Percentiles rank a stretch among this genome's conserved stretches.
Conservation (phyloP, 2,113 vertebrate genomes). For the Dolichallabes microphthalmus region DNA sequence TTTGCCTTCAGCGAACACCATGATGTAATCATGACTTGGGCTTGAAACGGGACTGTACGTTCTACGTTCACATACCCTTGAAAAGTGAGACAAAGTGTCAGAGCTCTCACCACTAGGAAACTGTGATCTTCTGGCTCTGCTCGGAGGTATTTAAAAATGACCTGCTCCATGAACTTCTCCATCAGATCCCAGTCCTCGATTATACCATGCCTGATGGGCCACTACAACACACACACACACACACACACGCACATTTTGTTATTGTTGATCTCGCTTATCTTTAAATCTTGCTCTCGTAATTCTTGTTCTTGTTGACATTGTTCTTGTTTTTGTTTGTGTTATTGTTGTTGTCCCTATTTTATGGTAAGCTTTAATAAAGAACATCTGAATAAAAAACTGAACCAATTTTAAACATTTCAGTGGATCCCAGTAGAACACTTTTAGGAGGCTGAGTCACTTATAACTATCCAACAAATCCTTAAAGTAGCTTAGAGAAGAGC, state of each 20-base stretch:
- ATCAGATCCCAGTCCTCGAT: constrained; percentile 87
- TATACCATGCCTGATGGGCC: constrained; percentile 61
- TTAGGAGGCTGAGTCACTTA: neutral
- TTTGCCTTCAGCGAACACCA: no score
- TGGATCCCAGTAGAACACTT: no score
- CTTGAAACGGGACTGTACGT: neutral
- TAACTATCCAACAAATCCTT: neutral
- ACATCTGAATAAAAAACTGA: no score
- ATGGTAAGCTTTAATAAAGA: no score
- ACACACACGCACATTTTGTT: constrained; percentile 1
- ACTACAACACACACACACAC: constrained; percentile 52
- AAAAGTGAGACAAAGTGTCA: neutral
- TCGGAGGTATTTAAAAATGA: constrained; percentile 86
- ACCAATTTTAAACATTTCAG: neutral
- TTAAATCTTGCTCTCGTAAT: no score
- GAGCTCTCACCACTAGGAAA: constrained; percentile 81
- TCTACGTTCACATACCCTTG: neutral
- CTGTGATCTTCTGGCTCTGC: constrained; percentile 86
- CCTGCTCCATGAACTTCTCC: constrained; percentile 88
- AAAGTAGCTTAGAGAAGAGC: neutral
- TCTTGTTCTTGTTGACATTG: no score
- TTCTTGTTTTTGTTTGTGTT: no score
- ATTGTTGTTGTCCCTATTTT: no score
- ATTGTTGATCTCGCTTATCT: no score
- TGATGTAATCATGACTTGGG: no score